phyloP scores from a whole-genome alignment of 2,888 invertebrate species.

The Pandemis heparana region DNA sequence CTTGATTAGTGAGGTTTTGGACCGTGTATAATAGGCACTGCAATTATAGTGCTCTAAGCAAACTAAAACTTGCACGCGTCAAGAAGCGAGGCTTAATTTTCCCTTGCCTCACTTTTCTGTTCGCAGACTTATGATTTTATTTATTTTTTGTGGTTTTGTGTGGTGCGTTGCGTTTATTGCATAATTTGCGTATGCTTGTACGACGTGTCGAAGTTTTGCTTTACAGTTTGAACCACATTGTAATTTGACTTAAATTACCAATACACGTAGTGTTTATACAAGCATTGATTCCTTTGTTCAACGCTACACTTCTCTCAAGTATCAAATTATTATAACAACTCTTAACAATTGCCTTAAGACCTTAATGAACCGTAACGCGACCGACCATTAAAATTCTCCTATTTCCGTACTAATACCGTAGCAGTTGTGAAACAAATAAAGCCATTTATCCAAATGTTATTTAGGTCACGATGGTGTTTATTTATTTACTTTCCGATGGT shows the following conservation, averaged over 20 bases:
- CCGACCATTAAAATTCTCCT: background rate
- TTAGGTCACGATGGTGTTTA: conserved; percentile 16
- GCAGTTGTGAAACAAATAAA: conserved; percentile 12
- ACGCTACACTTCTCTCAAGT: background rate
- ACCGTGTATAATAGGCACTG: no score
- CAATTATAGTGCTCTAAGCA: no score
- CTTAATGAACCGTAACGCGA: background rate
- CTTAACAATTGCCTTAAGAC: background rate
- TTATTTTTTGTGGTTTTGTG: no score
- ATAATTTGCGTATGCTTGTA: background rate
- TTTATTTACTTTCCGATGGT: background rate
- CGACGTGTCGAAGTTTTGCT: no score
- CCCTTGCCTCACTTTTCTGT: no score
- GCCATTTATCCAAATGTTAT: background rate
- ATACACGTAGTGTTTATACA: background rate
- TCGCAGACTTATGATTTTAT: no score
- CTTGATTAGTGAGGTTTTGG: no score
- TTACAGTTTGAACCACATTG: no score
- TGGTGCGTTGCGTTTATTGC: no score
- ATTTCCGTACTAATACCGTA: conserved; percentile 8
- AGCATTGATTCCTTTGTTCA: background rate
- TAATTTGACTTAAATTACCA: background rate
- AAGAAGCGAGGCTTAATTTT: no score
- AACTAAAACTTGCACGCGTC: no score
- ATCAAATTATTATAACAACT: conserved; percentile 2